Evolutionary conservation across 2,888 invertebrate genomes (phyloP).

Genomic region (Acrobasis repandana): DNA sequence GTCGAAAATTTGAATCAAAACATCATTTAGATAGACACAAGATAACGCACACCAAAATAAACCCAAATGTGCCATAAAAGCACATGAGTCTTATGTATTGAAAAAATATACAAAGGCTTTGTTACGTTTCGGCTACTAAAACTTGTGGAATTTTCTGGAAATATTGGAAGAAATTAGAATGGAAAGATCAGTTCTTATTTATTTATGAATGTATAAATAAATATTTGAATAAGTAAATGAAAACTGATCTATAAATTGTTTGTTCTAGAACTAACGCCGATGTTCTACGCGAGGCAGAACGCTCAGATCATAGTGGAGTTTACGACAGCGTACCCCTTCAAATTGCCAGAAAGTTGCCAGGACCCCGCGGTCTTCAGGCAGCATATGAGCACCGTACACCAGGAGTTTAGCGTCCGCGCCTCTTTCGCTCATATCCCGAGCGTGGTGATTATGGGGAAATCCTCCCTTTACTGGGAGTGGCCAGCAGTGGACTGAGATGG

Average conservation of each 20-base stretch:
- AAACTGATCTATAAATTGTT: conserved; percentile 36
- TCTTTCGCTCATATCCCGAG: conserved; percentile 41
- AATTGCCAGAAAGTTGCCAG: conserved; percentile 45
- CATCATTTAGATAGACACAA: conserved; percentile 68
- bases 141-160: background rate
- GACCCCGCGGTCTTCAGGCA: conserved; percentile 44
- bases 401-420: conserved; percentile 38
- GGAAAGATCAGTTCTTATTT: conserved; percentile 15
- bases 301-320: conserved; percentile 49
- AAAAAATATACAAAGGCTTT: too few relatives aligned
- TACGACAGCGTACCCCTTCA: conserved; percentile 57
- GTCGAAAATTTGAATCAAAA: conserved; percentile 66
- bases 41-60: conserved; percentile 65
- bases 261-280: conserved; percentile 53
- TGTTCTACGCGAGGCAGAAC: conserved; percentile 47
- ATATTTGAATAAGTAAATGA: background rate
- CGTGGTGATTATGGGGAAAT: too few relatives aligned
- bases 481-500: too few relatives aligned
- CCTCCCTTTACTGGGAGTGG: too few relatives aligned
- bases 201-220: conserved; percentile 9
- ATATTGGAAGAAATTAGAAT: background rate
- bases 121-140: background rate
- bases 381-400: conserved; percentile 46
- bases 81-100: too few relatives aligned
- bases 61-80: background rate